A percentile compares a stretch with the other conserved stretches of the same genome.
Evolutionary conservation across 1,140 invertebrate genomes (phyloP).

Genomic region (Ctenoplectra terminalis): DNA sequence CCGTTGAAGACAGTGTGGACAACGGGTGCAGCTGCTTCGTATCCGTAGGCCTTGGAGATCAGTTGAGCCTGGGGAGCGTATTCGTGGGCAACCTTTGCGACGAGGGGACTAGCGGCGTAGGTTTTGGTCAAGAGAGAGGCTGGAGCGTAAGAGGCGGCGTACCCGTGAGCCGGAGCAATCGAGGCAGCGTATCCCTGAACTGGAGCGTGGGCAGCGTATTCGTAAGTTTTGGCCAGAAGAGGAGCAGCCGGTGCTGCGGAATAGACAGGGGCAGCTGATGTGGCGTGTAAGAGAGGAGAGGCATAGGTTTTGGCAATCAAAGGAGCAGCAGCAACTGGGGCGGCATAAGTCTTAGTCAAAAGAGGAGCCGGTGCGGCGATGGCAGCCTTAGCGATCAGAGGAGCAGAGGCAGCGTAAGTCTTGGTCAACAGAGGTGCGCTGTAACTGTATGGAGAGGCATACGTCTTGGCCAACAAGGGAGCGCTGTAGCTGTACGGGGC

Average conservation of each 20-base stretch:
- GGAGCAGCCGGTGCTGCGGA: conserved; percentile 43
- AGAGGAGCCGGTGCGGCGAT: conserved; percentile 19
- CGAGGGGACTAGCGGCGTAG: conserved; percentile 69
- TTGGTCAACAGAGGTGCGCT: conserved; percentile 56
- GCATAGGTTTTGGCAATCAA: conserved; percentile 45
- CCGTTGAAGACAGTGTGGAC: conserved; percentile 80
- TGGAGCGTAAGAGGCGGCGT: conserved; percentile 50
- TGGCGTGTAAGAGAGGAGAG: conserved; percentile 42
- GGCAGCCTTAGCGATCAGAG: conserved; percentile 61
- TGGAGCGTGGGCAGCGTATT: conserved; percentile 3
- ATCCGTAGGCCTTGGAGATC: conserved; percentile 44
- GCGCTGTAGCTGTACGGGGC: conserved; percentile 52
- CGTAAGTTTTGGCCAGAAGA: conserved; percentile 43
- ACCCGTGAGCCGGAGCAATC: neutral
- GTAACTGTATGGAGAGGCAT: conserved; percentile 47
- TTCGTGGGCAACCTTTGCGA: too few relatives aligned
- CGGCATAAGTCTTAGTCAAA: conserved; percentile 50
- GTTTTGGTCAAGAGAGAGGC: conserved; percentile 39
- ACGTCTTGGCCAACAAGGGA: conserved; percentile 26
- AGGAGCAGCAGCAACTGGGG: conserved; percentile 6
- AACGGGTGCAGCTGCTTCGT: conserved; percentile 41
- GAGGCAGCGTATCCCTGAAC: neutral
- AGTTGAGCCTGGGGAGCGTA: conserved; percentile 30
- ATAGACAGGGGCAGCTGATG: conserved; percentile 10
- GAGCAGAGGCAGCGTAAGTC: conserved; percentile 63